Evolutionary conservation across 2,797 vertebrate genomes (phyloP).

Genomic region (Gymnothorax reevesii): DNA sequence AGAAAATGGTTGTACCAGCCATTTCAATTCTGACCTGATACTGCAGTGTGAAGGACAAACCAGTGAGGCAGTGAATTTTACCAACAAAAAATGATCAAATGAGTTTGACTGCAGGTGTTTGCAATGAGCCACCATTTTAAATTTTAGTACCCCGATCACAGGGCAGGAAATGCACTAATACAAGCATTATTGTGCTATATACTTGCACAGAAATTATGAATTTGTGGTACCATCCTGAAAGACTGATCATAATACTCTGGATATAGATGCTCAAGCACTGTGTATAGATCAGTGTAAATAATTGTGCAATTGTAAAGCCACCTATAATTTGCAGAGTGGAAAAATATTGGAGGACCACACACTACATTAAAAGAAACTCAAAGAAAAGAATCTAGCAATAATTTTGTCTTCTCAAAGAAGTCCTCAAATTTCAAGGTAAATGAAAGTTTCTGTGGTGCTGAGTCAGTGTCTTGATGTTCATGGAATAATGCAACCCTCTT

Average conservation of each 20-base stretch:
- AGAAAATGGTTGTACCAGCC: slow-evolving; percentile 15
- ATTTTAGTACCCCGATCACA: neutral
- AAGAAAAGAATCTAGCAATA: too few species aligned
- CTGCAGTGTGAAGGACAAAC: slow-evolving; percentile 18
- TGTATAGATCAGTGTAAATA: neutral
- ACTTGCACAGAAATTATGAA: neutral
- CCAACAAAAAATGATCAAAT: slow-evolving; percentile 13
- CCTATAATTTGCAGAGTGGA: neutral
- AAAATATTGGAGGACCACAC: neutral
- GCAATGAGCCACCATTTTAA: neutral
- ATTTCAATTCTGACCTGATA: slow-evolving; percentile 17
- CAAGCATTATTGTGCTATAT: neutral
- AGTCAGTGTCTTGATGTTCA: too few species aligned
- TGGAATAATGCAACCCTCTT: too few species aligned
- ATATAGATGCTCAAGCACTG: neutral
- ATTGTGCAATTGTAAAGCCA: neutral
- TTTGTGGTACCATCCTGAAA: neutral
- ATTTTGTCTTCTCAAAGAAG: too few species aligned
- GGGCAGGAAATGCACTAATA: neutral
- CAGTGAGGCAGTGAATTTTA: slow-evolving; percentile 16
- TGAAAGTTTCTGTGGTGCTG: too few species aligned
- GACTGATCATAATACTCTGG: neutral
- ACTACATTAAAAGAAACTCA: too few species aligned
- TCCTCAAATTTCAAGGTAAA: too few species aligned
- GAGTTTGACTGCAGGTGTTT: neutral